Base-by-base conservation (phyloP, 30 jellyfish, hydroid and myxozoan species). In the Morbakka virulenta region DNA sequence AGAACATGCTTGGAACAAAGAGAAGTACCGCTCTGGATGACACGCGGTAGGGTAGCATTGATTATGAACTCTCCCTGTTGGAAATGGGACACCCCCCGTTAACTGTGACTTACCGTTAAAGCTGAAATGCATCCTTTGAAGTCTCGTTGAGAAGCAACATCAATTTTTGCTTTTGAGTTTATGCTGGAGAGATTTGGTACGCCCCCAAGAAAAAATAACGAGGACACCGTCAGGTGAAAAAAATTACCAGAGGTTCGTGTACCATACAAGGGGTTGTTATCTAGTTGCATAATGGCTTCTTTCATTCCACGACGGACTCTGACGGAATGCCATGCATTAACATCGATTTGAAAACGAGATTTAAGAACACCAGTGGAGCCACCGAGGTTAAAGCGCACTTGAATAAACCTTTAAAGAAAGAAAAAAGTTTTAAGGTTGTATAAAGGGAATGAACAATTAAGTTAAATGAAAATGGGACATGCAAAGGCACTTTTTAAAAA, bases 211-310 rank as follows among this genome's bases (percentile, higher is more conserved):
- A 72, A 88, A n/a, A 88, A 36, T 20, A 71, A 26, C 3, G 97
- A 80, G 25, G 75, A 73, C 2, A 88, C 97, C 64, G 81, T 80
- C 13, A 88, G 75, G 25, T 71, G 86, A 4, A 72, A 33, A 35
- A 62, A 79, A 9, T 86, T 62, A 24, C 97, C 97, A 4, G 91
- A 65, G 67, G 86, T 50, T 12, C 87, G 80, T 9, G 69, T 87
- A 9, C 97, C 97, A 52, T 78, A 50, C 53, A 4, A 34, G 52
- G 26, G 48, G 75, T 63, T 72, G 13, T 84, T 62, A 80, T 88
- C 97, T 4, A 88, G 84, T 41, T 83, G 51, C 97, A 88, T 80
- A 49, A 88, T 63, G 47, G 97, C 95, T 23, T 88, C 95, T 71
- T 81, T 88, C 52, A 29, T 24, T 35, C 87, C 64, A 32, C 97